Evolutionary conservation across 2,888 invertebrate species (phyloP).

Genomic region (Salpingus planirostris): DNA sequence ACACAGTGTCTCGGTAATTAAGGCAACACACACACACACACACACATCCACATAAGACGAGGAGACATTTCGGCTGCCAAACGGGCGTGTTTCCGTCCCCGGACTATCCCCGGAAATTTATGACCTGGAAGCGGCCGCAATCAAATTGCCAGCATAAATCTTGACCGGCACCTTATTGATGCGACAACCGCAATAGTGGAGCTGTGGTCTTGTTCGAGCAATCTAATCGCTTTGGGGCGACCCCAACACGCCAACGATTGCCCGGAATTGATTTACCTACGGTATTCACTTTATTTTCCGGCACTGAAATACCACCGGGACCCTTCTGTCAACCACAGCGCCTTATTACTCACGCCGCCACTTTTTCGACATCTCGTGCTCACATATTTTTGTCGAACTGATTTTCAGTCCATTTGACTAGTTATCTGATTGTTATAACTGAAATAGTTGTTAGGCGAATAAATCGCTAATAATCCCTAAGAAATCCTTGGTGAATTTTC

Average conservation of each 20-base stretch:
- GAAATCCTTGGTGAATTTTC: too few relatives aligned
- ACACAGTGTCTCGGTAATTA: slow-evolving; percentile 33
- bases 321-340: slow-evolving; percentile 3
- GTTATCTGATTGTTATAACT: too few relatives aligned
- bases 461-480: too few relatives aligned
- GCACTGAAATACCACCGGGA: slow-evolving; percentile 5
- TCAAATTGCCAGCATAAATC: slow-evolving; percentile 37
- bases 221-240: slow-evolving; percentile 25
- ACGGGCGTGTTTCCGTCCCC: slow-evolving; percentile 23
- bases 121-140: slow-evolving; percentile 27
- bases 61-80: slow-evolving; percentile 24
- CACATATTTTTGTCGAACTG: too few relatives aligned
- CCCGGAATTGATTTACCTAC: slow-evolving; percentile 16
- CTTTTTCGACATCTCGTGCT: too few relatives aligned
- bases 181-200: slow-evolving; percentile 33
- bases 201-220: slow-evolving; percentile 28
- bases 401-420: too few relatives aligned
- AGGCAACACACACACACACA: slow-evolving; percentile 27
- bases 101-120: slow-evolving; percentile 24
- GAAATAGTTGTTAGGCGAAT: too few relatives aligned
- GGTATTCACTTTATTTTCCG: slow-evolving; percentile 13
- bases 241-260: slow-evolving; percentile 15
- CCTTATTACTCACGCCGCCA: slow-evolving; percentile 2
- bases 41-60: slow-evolving; percentile 10
- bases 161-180: slow-evolving; percentile 35